Percentiles rank a stretch among this genome's conserved stretches.
Conservation (phyloP, 1,140 invertebrate species). For the Hyles vespertilio region DNA sequence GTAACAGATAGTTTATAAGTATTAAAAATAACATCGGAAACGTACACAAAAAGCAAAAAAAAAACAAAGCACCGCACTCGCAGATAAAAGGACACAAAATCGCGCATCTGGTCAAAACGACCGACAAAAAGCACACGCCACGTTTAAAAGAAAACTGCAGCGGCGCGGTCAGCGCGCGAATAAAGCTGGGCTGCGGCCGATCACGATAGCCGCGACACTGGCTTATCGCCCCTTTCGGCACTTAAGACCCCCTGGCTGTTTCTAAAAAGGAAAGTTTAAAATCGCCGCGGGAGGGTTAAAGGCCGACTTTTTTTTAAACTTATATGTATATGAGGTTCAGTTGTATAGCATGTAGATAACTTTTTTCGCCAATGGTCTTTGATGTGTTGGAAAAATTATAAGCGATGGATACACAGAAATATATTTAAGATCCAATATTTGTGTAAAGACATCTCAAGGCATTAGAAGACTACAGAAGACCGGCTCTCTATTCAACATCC, state of each 20-base stretch:
- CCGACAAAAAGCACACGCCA: constrained; percentile 14
- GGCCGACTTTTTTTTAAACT: constrained; percentile 8
- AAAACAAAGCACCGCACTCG: constrained; percentile 10
- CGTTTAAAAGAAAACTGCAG: constrained; percentile 18
- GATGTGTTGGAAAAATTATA: too few relatives aligned
- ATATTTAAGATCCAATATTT: too few relatives aligned
- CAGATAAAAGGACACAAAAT: constrained; percentile 7
- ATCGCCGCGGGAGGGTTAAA: constrained; percentile 13
- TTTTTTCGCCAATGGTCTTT: too few relatives aligned
- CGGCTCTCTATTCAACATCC: too few relatives aligned
- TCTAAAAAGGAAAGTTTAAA: constrained; percentile 27
- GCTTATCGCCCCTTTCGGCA: constrained; percentile 19
- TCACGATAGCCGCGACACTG: constrained; percentile 21
- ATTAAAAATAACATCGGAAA: too few relatives aligned
- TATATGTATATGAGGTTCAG: not conserved
- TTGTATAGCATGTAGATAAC: too few relatives aligned
- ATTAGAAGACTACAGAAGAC: too few relatives aligned
- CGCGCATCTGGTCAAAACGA: constrained; percentile 7
- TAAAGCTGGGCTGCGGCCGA: constrained; percentile 10
- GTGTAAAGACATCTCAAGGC: too few relatives aligned
- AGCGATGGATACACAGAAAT: too few relatives aligned
- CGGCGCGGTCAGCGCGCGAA: constrained; percentile 13
- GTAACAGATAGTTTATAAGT: too few relatives aligned
- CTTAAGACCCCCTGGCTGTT: constrained; percentile 12
- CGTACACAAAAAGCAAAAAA: not conserved